Conservation (phyloP, 2,888 invertebrate species). For the Tetramorium bicarinatum region DNA sequence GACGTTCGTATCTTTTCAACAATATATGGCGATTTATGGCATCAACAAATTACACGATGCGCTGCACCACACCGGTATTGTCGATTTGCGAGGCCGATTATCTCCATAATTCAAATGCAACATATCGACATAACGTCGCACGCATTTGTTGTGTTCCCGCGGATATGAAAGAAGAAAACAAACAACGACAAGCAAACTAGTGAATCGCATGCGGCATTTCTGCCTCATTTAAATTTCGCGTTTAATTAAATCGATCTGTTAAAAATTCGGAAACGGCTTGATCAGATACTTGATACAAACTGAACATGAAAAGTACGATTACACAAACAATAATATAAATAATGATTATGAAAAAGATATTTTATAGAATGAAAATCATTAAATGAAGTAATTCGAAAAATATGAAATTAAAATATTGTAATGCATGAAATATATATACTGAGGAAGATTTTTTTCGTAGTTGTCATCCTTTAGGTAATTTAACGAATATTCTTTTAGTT, state of each 20-base stretch:
- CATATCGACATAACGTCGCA: conserved; percentile 41
- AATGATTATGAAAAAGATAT: neutral
- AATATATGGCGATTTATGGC: conserved; percentile 56
- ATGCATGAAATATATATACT: neutral
- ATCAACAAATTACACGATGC: conserved; percentile 43
- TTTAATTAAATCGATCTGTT: neutral
- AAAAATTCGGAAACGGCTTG: neutral
- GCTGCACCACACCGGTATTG: conserved; percentile 10
- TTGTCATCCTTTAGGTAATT: neutral
- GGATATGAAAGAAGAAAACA: conserved; percentile 13
- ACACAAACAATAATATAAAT: neutral
- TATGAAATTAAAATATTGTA: neutral
- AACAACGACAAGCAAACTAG: neutral
- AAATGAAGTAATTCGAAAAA: neutral
- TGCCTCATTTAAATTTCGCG: neutral
- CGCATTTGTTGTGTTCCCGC: conserved; percentile 27
- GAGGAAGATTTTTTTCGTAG: neutral
- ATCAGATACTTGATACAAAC: conserved; percentile 1
- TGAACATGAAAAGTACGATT: neutral
- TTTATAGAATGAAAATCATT: neutral
- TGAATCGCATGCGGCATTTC: conserved; percentile 9
- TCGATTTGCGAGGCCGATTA: conserved; percentile 45
- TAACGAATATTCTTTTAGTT: neutral
- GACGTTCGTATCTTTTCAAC: conserved; percentile 28
- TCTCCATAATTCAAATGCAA: conserved; percentile 43